Base-by-base conservation (phyloP, 2,113 vertebrate species). In the Heteronetta atricapilla region DNA sequence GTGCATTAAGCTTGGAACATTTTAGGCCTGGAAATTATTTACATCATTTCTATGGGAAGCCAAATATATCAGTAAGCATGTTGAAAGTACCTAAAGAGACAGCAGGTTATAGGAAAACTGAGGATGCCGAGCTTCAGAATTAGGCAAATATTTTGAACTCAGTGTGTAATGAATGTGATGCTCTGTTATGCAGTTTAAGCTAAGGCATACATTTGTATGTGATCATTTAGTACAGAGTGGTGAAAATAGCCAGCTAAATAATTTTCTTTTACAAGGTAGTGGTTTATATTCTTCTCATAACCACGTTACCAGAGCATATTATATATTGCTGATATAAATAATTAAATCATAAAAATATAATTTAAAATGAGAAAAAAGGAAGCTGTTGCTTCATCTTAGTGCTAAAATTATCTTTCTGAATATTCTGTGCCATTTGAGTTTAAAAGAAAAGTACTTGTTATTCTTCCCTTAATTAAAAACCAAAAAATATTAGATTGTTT, bases 21-120 rank as follows among this genome's bases (percentile, higher is more conserved):
- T 89, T 86, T 56, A 75, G 53, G 34, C 44, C 68, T 72, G 53
- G 55, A 82, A 95, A 69, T 92, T 86, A 90, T 66, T 93, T 89
- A 74, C 53, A 42, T 46, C 72, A 53, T 89, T 87, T 85, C 94
- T 78, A 76, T 89, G 69, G 44, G 62, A 87, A 92, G 74, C 74
- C 77, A 93, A 87, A 79, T 87, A 53, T 18, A 53, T 90, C 81
- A 72, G 58, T 81, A 90, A 81, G 67, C 29, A 75, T 58, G 38
- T 34, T 86, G 70, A 56, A 92, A 93, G 72, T 89, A 91, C 31
- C n/a, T 85, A 22, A 28, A 56, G 25, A 59, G 78, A 50, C 31
- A 66, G 63, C 8, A 5, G 77, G 31, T 85, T 88, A 44, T 75
- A 69, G 70, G 31, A 44, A 82, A 90, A 60, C 18, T 28, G 79